A percentile compares a stretch with the other conserved stretches of the same genome.
Evolutionary conservation across 53 echinoderm and acorn worm genomes (phyloP).

Genomic region (Temnopleurus reevesii): DNA sequence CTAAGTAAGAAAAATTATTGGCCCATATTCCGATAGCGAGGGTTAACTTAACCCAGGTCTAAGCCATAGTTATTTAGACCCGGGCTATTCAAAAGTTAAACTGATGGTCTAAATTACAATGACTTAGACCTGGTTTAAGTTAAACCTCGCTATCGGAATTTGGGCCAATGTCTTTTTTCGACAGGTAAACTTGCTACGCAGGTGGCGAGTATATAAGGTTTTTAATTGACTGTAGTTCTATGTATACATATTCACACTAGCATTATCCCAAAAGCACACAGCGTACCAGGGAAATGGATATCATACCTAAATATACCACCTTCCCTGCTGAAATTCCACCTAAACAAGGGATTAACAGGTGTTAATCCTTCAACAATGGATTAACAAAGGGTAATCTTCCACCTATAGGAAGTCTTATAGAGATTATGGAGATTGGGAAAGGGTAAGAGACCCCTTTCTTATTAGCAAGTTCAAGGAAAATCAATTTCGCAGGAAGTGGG

Average conservation of each 20-base stretch:
- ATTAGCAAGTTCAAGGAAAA: not conserved
- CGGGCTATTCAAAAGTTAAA: no score
- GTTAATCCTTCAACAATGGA: not conserved
- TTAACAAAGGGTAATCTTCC: not conserved
- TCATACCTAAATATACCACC: not conserved
- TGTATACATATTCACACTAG: not conserved
- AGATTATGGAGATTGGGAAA: not conserved
- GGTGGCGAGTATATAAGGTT: no score
- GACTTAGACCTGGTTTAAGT: no score
- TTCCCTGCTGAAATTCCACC: not conserved
- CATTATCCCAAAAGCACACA: not conserved
- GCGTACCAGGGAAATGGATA: not conserved
- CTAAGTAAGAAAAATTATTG: no score
- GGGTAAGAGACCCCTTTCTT: not conserved
- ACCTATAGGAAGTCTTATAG: not conserved
- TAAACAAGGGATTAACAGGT: not conserved
- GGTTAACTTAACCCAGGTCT: no score
- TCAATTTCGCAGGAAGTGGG: constrained; percentile 24
- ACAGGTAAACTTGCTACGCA: no score
- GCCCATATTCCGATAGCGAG: no score
- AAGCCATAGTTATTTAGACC: no score
- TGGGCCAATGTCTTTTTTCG: no score
- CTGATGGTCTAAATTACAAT: no score
- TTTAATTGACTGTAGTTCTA: not conserved
- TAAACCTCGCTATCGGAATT: no score